Conservation (phyloP, 23 tunicate genomes). For the Trididemnum miniatum region DNA sequence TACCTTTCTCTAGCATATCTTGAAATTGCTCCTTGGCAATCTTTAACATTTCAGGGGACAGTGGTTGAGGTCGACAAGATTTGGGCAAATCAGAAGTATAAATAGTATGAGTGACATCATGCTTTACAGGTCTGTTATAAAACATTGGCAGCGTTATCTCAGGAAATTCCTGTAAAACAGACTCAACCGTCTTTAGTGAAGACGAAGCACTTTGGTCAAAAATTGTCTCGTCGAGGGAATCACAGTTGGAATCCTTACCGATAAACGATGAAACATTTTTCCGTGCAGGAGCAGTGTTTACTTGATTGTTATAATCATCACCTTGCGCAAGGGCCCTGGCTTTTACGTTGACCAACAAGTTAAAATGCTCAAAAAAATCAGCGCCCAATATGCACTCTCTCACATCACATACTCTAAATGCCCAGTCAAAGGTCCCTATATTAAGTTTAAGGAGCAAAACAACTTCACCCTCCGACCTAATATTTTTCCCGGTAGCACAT, state of each 20-base stretch:
- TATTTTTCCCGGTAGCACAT: background rate
- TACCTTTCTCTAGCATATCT: constrained; percentile 16
- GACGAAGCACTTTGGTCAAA: too few relatives aligned
- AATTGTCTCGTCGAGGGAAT: too few relatives aligned
- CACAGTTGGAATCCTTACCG: too few relatives aligned
- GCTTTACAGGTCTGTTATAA: background rate
- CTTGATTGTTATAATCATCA: too few relatives aligned
- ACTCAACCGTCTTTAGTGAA: background rate
- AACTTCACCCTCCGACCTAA: background rate
- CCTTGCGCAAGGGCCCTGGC: too few relatives aligned
- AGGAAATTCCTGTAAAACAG: background rate
- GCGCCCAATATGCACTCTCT: constrained; percentile 12
- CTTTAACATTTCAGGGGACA: constrained; percentile 8
- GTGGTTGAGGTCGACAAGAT: constrained; percentile 10
- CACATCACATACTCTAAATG: background rate
- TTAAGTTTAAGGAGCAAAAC: background rate
- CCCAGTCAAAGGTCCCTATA: background rate
- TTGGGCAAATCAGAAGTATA: background rate
- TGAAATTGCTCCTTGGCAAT: constrained; percentile 3
- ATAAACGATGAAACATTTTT: too few relatives aligned
- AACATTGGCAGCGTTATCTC: background rate
- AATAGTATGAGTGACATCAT: constrained; percentile 12
- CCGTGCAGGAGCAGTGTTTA: too few relatives aligned
- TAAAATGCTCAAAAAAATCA: too few relatives aligned
- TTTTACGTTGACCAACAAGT: too few relatives aligned